phyloP scores from a whole-genome alignment of 2,888 invertebrate species.

The Lydus trimaculatus region DNA sequence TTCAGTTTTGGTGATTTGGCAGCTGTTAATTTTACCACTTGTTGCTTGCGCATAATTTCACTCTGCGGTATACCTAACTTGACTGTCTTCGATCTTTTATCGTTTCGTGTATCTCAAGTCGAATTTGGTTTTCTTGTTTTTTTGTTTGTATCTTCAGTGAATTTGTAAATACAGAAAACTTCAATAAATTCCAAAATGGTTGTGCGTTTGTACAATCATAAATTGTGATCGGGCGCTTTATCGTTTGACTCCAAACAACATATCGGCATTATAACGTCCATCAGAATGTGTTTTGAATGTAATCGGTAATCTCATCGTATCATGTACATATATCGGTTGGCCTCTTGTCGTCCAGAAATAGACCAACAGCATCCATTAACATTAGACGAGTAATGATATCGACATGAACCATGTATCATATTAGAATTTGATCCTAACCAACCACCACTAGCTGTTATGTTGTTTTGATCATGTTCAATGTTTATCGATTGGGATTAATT shows the following conservation, averaged over 20 bases:
- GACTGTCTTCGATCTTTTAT: slow-evolving; percentile 16
- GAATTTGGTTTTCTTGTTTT: not conserved
- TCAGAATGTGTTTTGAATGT: slow-evolving; percentile 55
- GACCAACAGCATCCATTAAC: slow-evolving; percentile 34
- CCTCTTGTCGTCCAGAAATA: slow-evolving; percentile 39
- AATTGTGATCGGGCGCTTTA: slow-evolving; percentile 49
- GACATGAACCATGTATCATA: slow-evolving; percentile 33
- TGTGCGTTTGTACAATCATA: slow-evolving; percentile 41
- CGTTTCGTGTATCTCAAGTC: not conserved
- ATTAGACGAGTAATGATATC: slow-evolving; percentile 38
- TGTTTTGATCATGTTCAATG: slow-evolving; percentile 16
- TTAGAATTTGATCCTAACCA: slow-evolving; percentile 31
- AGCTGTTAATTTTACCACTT: slow-evolving; percentile 27
- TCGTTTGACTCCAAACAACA: slow-evolving; percentile 49
- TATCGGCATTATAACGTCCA: slow-evolving; percentile 58
- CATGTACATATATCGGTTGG: slow-evolving; percentile 26
- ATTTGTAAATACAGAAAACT: slow-evolving; percentile 24
- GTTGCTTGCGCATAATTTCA: slow-evolving; percentile 25
- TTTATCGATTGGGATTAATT: slow-evolving; percentile 24
- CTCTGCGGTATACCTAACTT: too few relatives aligned
- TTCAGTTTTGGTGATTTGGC: not conserved
- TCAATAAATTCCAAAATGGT: slow-evolving; percentile 30
- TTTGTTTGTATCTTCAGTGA: not conserved
- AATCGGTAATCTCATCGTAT: slow-evolving; percentile 43
- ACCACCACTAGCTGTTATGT: slow-evolving; percentile 19